Percentiles rank a stretch among this genome's conserved stretches.
These are phyloP conservation scores for Leptinotarsa undecemlineata DNA, from an alignment of 1,140 invertebrate species.

Conservation along the genomic window DNA sequence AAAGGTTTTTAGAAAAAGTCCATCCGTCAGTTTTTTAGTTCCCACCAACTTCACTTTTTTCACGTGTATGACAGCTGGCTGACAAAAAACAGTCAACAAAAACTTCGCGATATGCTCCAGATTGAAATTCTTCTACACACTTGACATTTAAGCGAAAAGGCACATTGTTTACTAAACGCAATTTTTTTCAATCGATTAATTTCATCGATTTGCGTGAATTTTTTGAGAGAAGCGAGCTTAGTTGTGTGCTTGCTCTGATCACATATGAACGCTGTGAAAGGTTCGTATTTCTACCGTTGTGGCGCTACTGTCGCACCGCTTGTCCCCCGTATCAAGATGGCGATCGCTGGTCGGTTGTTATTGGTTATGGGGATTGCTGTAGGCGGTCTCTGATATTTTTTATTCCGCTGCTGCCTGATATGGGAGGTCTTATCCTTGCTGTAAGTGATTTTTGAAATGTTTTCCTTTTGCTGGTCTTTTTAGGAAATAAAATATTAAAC, in stretches of 20 bases:
- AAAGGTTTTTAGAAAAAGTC: constrained; percentile 5
- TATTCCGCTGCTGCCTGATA: constrained; percentile 23
- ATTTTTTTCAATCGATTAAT: constrained; percentile 46
- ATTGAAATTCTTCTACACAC: constrained; percentile 10
- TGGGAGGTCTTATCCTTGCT: constrained; percentile 28
- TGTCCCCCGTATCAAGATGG: constrained; percentile 44
- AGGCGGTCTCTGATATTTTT: constrained; percentile 28
- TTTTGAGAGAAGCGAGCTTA: constrained; percentile 34
- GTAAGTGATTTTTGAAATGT: constrained; percentile 37
- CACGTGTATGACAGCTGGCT: not conserved
- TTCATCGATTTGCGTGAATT: constrained; percentile 47
- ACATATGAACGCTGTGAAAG: constrained; percentile 44
- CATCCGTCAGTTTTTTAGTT: not conserved
- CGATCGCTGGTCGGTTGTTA: constrained; percentile 27
- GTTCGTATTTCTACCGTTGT: constrained; percentile 41
- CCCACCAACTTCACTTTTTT: constrained; percentile 1
- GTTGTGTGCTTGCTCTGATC: constrained; percentile 38
- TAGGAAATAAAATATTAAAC: constrained; percentile 46
- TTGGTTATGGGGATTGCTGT: constrained; percentile 30
- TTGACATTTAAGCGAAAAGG: not conserved
- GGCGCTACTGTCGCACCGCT: constrained; percentile 43
- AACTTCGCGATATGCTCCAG: not conserved
- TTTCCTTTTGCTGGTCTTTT: constrained; percentile 31
- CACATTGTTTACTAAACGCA: constrained; percentile 30
- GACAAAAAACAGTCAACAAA: not conserved